These are phyloP conservation scores for Biston stratarius DNA, from an alignment of 2,888 invertebrate genomes.

Conservation along the genomic window DNA sequence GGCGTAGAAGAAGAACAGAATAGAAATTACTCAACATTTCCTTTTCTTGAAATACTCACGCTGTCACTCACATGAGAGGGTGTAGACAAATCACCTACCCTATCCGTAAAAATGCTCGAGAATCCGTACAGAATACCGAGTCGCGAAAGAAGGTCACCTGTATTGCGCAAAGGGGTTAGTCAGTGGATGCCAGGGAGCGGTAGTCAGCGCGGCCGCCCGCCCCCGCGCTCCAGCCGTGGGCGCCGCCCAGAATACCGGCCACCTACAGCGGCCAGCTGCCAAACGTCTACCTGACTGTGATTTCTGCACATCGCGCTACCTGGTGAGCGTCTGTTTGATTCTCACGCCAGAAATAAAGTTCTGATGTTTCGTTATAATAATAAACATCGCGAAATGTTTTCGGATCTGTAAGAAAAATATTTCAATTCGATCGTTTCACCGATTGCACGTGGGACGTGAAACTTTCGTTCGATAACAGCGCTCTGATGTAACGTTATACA, in stretches of 20 bases:
- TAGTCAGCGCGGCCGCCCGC: slow-evolving; percentile 58
- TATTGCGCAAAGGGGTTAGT: slow-evolving; percentile 74
- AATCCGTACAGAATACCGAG: background rate
- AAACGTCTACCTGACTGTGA: slow-evolving; percentile 49
- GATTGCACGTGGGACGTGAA: background rate
- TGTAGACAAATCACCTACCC: too few relatives aligned
- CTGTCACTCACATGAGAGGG: background rate
- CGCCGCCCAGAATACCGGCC: slow-evolving; percentile 72
- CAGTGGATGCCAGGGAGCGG: slow-evolving; percentile 67
- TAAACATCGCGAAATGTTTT: slow-evolving; percentile 29
- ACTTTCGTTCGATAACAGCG: slow-evolving; percentile 8
- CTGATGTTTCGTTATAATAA: slow-evolving; percentile 25
- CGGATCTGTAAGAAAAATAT: slow-evolving; percentile 11
- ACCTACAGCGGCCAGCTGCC: slow-evolving; percentile 67
- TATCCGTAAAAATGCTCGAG: too few relatives aligned
- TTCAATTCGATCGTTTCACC: background rate
- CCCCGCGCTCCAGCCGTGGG: slow-evolving; percentile 57
- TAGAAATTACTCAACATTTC: too few relatives aligned
- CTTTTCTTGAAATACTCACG: too few relatives aligned
- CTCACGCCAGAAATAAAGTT: slow-evolving; percentile 23
- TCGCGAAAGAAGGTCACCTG: slow-evolving; percentile 69
- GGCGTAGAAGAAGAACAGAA: too few relatives aligned
- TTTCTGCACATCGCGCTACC: slow-evolving; percentile 26
- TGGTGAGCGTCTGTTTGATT: slow-evolving; percentile 23
- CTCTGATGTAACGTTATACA: slow-evolving; percentile 3